Evolutionary conservation across 2,797 vertebrate genomes (phyloP).

Genomic region (Notoglanidium macrostoma): DNA sequence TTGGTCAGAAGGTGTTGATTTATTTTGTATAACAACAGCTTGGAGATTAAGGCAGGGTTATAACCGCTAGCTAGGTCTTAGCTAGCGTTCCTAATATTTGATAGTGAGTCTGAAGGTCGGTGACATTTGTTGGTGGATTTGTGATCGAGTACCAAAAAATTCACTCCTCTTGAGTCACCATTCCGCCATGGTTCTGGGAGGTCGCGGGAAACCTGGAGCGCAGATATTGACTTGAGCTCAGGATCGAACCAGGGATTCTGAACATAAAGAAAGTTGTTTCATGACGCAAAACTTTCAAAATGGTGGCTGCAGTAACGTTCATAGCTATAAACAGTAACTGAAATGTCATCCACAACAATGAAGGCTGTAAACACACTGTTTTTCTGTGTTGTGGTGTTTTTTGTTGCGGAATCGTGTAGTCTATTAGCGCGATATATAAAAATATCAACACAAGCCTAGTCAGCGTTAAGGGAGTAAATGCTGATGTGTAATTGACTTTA

Average conservation of each 20-base stretch:
- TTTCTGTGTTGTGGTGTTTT: background rate
- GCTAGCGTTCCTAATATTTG: background rate
- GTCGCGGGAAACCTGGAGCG: background rate
- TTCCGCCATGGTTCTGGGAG: background rate
- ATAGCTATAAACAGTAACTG: background rate
- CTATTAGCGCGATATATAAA: background rate
- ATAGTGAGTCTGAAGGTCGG: background rate
- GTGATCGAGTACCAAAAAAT: background rate
- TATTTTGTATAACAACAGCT: background rate
- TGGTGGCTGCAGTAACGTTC: background rate
- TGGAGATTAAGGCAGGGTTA: background rate
- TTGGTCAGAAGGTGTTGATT: background rate
- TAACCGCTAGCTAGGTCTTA: background rate
- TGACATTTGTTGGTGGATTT: background rate
- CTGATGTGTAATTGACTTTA: background rate
- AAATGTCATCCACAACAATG: background rate
- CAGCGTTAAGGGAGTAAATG: too few relatives aligned
- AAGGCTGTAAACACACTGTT: background rate
- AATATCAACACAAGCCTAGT: constrained; percentile 29
- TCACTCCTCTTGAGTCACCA: background rate
- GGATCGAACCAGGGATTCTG: background rate
- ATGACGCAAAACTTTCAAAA: background rate
- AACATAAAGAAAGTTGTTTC: background rate
- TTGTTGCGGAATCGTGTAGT: background rate
- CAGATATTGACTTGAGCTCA: background rate